Conservation (phyloP, 2,888 invertebrate genomes). For the Diplazon laetatorius region DNA sequence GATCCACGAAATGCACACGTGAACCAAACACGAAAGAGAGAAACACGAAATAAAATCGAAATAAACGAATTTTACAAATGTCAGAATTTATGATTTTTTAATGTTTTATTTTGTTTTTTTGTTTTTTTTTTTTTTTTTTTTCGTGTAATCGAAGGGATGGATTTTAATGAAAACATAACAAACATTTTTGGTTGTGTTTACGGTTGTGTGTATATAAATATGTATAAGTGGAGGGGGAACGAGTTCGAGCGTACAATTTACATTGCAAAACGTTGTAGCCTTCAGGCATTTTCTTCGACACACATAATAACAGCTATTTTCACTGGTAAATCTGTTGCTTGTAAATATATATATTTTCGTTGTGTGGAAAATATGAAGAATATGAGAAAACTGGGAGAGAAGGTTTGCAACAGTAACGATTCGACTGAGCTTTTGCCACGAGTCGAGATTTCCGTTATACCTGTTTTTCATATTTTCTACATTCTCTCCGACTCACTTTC, state of each 20-base stretch:
- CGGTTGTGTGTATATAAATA: background rate
- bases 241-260: background rate
- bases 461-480: too few species aligned
- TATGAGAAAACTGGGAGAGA: too few species aligned
- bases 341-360: too few species aligned
- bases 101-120: background rate
- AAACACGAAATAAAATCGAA: background rate
- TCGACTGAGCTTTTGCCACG: background rate
- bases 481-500: too few species aligned
- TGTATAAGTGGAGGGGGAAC: background rate
- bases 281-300: background rate
- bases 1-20: too few species aligned
- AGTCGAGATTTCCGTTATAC: too few species aligned
- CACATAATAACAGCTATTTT: background rate
- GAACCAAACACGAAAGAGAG: background rate
- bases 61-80: background rate
- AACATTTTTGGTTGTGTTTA: background rate
- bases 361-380: too few species aligned
- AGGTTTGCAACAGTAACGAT: too few species aligned
- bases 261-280: slow-evolving; percentile 1
- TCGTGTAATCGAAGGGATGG: background rate
- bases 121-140: too few species aligned
- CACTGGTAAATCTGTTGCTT: too few species aligned
- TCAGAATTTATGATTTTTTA: background rate
- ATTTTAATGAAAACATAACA: background rate